Evolutionary conservation across 2,888 invertebrate species (phyloP), one percentile per base, ranked within the genome.

Genomic region (Smittia aterrima): DNA sequence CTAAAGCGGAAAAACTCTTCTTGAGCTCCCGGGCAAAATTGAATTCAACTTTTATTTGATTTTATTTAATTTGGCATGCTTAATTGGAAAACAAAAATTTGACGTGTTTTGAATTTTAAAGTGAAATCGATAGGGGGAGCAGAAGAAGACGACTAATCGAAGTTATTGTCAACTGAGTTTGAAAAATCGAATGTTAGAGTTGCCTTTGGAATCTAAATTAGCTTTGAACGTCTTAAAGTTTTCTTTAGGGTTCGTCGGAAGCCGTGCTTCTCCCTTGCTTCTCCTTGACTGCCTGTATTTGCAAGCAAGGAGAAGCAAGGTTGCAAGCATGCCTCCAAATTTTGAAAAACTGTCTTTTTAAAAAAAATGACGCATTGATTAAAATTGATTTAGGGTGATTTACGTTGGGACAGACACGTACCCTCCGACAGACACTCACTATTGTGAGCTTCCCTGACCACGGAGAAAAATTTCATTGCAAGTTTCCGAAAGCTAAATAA

Each of bases 1-100:
- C 47, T 47, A 6, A 4, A 9, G 22, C 64, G 27, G n/a, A 27
- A 64, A 58, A 47, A 16, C 38, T 47, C 13, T 47, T 47, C 22
- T 13, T 22, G 7, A 3, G 58, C 58, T 13, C 9, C 22, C 3
- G 47, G 22, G 58, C 22, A 25, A 64, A 64, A 64, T 64, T 24
- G 20, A 64, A 64, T 64, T 64, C 25, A 64, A 64, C 25, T 64
- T 64, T 64, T 64, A 64, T 64, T 64, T 64, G 64, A 64, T 64
- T 72, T 62, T 40, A 72, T 72, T 72, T 72, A 72, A 72, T 72
- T 72, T 72, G 54, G 22, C 58, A 72, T 72, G 72, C 62, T 62
- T 72, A 72, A 72, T 72, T 72, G 72, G 72, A 72, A 62, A 38
- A 72, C 62, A 58, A 72, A 25, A 72, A 72, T n/a, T n/a, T n/a